A percentile compares a stretch with the other conserved stretches of the same genome.
These are phyloP conservation scores for Mirza zaza DNA, from an alignment of 2,113 vertebrate genomes.

Conservation along the genomic window DNA sequence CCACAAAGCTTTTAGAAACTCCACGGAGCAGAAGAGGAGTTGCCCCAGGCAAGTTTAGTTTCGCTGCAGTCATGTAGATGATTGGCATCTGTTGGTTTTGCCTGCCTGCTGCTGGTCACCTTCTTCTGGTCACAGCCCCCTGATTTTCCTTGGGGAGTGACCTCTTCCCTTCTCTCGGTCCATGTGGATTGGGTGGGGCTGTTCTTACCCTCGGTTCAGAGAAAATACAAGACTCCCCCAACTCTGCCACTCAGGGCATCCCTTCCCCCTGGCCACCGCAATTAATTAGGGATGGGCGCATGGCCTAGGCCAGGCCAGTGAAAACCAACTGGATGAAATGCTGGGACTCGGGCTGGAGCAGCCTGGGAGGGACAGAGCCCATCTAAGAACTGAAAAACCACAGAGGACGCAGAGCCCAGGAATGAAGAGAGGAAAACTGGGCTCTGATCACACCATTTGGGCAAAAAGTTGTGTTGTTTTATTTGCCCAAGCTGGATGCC, in stretches of 20 bases:
- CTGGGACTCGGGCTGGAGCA: not conserved
- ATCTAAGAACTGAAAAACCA: not conserved
- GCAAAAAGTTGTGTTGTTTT: not conserved
- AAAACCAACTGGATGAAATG: slow-evolving; percentile 16
- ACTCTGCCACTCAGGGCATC: not conserved
- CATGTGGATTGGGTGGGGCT: not conserved
- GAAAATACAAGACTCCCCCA: not conserved
- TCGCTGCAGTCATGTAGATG: not conserved
- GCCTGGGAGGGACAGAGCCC: not conserved
- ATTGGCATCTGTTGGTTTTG: not conserved
- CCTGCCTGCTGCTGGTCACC: not conserved
- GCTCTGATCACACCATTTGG: not conserved
- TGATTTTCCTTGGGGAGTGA: not conserved
- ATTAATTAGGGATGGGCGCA: not conserved
- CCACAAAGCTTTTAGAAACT: not conserved
- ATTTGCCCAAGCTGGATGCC: not conserved
- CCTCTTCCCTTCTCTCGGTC: not conserved
- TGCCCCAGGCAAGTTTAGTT: not conserved
- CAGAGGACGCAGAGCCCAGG: not conserved
- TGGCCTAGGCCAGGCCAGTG: not conserved
- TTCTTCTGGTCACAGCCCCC: not conserved
- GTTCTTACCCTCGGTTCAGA: not conserved
- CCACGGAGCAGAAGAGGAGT: not conserved
- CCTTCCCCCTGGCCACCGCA: not conserved
- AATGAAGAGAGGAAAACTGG: not conserved